Base-by-base conservation (phyloP, 2,113 vertebrate species). In the Odontesthes bonariensis region DNA sequence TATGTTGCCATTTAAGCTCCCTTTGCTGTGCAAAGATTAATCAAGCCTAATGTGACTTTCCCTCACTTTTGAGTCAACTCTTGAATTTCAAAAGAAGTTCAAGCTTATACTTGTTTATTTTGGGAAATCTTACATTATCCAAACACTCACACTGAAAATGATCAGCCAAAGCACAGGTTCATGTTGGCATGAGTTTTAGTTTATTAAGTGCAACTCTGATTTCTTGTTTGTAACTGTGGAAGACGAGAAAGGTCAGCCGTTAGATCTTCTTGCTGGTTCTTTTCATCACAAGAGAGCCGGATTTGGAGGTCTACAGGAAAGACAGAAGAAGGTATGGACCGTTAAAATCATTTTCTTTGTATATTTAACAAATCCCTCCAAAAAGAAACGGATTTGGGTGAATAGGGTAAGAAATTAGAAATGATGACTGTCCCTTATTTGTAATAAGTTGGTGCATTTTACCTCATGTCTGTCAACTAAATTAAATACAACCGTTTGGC, bases 241-340 rank as follows among this genome's bases (percentile, higher is more conserved):
- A 69, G 35, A 60, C 17, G 69, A 80, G 40, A 40, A 58, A 58
- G 53, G 20, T 77, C 49, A 54, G 70, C 22, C 20, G 19, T 90
- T 87, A 92, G 52, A 92, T 49, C 87, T 92, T 93, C 83, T 75
- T 92, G 87, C 90, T 93, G 77, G 73, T 87, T 82, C 90, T 93
- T 71, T 68, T 89, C 60, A 93, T 67, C 27, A 88, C 72, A 0
- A 86, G 81, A 31, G 91, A 66, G 8, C 81, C 90, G 0, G 87
- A 66, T 61, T 55, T 89, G 73, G 79, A 90, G 52, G 71, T 93
- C 92, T 92, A 13, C 2, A 79, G 40, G 22, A 66, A 23, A 75
- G 23, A 86, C 5, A 54, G 8, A 27, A 51, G n/a, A 12, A 56
- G 10, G 13, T 16, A 2, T 8, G 6, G 19, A 35, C 59, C 14